Percentiles rank a stretch among this genome's conserved stretches.
These are phyloP conservation scores for Lycaon pictus DNA, from an alignment of 2,113 vertebrate genomes.

Conservation along the genomic window DNA sequence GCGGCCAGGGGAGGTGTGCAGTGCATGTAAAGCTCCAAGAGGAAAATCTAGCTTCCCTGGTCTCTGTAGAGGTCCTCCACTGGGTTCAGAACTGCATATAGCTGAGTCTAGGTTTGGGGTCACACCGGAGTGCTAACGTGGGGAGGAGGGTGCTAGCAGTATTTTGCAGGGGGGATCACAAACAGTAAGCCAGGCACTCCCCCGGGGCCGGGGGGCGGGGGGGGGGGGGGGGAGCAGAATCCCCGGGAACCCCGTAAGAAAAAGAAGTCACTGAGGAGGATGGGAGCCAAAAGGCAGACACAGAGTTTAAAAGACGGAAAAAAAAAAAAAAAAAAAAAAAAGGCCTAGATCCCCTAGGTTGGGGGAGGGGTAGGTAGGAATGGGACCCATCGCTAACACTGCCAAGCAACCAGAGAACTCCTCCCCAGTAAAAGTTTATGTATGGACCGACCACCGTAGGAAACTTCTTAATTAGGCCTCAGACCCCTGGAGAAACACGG, in stretches of 20 bases:
- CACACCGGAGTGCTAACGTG: background rate
- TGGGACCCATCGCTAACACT: background rate
- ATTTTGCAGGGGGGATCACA: background rate
- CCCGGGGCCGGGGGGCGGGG: accelerated
- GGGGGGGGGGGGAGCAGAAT: background rate
- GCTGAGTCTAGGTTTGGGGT: no score
- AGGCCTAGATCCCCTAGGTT: no score
- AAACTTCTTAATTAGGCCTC: conserved; percentile 87
- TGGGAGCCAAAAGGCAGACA: accelerated
- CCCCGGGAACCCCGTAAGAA: background rate
- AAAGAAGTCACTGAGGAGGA: background rate
- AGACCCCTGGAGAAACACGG: conserved; percentile 80
- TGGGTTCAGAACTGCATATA: background rate
- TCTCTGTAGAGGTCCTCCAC: background rate
- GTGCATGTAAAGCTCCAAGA: background rate
- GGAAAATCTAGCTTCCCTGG: background rate
- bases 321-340: background rate
- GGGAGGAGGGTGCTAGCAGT: background rate
- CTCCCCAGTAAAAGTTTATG: conserved; percentile 83
- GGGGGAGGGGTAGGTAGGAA: background rate
- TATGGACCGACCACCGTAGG: conserved; percentile 82
- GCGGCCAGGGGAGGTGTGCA: no score
- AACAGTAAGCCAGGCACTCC: background rate
- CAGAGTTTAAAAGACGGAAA: background rate
- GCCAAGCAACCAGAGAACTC: background rate